phyloP scores from a whole-genome alignment of 2,113 vertebrate genomes.

The Nanger granti region DNA sequence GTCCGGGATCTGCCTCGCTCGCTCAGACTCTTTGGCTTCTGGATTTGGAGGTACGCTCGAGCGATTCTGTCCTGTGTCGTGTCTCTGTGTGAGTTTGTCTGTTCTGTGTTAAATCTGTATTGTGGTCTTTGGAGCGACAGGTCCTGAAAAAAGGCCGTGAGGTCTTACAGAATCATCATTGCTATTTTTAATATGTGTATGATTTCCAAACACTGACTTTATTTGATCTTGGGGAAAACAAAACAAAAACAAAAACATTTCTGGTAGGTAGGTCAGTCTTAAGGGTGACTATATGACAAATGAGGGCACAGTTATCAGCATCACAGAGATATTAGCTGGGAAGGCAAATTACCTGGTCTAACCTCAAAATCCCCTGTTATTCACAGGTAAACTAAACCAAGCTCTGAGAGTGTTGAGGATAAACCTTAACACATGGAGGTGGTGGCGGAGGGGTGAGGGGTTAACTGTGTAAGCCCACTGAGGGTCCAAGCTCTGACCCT shows the following conservation, averaged over 20 bases:
- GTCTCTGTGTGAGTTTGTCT: no score
- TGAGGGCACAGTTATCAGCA: background rate
- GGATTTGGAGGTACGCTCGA: no score
- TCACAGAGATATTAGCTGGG: background rate
- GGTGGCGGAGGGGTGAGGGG: fast-evolving
- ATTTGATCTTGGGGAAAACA: background rate
- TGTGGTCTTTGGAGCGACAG: no score
- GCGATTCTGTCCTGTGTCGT: no score
- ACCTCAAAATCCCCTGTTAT: background rate
- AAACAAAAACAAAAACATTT: background rate
- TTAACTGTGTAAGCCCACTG: background rate
- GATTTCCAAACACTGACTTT: background rate
- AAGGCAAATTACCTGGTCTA: background rate
- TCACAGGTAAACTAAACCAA: background rate
- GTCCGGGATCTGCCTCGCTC: no score
- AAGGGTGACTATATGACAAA: background rate
- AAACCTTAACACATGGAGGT: no score
- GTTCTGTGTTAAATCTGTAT: no score
- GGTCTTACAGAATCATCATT: background rate
- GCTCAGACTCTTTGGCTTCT: no score
- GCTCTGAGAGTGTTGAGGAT: background rate
- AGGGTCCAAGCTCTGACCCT: background rate
- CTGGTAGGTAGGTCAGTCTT: background rate
- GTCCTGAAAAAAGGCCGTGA: no score
- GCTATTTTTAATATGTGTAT: background rate